Conservation (phyloP, 2,113 vertebrate genomes). For the Toxotes chatareus region DNA sequence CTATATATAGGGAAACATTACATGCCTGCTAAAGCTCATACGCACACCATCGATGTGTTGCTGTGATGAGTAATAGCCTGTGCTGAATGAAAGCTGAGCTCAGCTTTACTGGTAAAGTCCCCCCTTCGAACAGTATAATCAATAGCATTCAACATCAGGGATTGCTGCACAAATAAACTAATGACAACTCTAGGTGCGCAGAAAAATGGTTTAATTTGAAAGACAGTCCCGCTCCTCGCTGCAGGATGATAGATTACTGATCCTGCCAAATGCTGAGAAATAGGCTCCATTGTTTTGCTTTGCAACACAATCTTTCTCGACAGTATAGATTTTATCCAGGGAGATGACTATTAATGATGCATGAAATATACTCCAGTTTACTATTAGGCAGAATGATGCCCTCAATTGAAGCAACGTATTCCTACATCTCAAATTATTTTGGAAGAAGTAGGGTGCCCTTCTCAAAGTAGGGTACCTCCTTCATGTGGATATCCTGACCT, state of each 20-base stretch:
- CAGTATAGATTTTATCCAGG: constrained; percentile 31
- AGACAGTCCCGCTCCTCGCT: constrained; percentile 3
- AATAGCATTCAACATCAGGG: constrained; percentile 69
- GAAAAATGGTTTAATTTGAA: constrained; percentile 68
- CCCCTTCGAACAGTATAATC: constrained; percentile 66
- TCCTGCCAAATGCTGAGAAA: constrained; percentile 44
- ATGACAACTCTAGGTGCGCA: constrained; percentile 63
- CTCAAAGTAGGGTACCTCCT: constrained; percentile 64
- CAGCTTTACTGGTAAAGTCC: constrained; percentile 68
- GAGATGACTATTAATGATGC: constrained; percentile 35
- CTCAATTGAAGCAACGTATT: constrained; percentile 53
- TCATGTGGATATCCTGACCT: constrained; percentile 71
- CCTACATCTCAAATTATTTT: constrained; percentile 58
- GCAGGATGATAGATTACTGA: constrained; percentile 63
- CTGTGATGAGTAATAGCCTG: constrained; percentile 67
- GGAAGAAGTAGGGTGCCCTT: constrained; percentile 67
- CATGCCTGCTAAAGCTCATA: constrained; percentile 14
- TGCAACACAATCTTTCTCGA: constrained; percentile 37
- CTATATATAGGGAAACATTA: constrained; percentile 33
- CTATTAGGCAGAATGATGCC: constrained; percentile 32
- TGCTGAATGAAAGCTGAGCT: constrained; percentile 67
- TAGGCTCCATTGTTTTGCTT: constrained; percentile 47
- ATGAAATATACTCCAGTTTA: constrained; percentile 27
- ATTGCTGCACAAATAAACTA: constrained; percentile 72
- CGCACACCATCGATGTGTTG: constrained; percentile 49